phyloP scores from a whole-genome alignment of 1,140 invertebrate species.

The Heliconius eleuchia region DNA sequence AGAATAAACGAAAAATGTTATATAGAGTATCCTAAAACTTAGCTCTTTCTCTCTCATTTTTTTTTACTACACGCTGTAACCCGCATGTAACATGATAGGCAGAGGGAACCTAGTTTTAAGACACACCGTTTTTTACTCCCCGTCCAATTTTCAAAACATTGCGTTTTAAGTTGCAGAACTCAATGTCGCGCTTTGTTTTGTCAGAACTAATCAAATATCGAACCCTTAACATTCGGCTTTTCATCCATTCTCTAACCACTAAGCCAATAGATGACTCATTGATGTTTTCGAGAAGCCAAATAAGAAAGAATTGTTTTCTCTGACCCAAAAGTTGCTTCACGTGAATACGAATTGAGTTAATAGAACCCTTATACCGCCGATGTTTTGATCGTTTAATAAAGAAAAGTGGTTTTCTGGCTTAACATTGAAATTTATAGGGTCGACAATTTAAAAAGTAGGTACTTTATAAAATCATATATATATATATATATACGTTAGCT shows the following conservation, averaged over 20 bases:
- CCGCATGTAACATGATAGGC: no score
- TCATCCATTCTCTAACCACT: background rate
- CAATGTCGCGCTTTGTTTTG: no score
- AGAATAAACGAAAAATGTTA: no score
- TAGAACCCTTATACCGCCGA: background rate
- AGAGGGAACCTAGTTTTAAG: background rate
- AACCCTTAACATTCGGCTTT: background rate
- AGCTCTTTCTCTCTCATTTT: no score
- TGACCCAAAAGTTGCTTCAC: slow-evolving; percentile 7
- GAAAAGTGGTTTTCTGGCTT: background rate
- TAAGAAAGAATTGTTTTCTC: slow-evolving; percentile 14
- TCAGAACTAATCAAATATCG: background rate
- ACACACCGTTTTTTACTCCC: background rate
- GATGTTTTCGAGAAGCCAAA: background rate
- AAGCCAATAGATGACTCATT: background rate
- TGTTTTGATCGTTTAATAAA: slow-evolving; percentile 14
- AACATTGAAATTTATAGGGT: background rate
- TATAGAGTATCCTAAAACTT: no score
- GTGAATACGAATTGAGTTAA: slow-evolving; percentile 15
- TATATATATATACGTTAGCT: no score
- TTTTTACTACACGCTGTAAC: no score
- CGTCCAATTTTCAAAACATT: no score
- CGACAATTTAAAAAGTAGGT: background rate
- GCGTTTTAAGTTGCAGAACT: no score
- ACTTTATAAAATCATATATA: background rate